Base-by-base conservation (phyloP, 2,888 invertebrate genomes). In the Dexiosoma caninum region DNA sequence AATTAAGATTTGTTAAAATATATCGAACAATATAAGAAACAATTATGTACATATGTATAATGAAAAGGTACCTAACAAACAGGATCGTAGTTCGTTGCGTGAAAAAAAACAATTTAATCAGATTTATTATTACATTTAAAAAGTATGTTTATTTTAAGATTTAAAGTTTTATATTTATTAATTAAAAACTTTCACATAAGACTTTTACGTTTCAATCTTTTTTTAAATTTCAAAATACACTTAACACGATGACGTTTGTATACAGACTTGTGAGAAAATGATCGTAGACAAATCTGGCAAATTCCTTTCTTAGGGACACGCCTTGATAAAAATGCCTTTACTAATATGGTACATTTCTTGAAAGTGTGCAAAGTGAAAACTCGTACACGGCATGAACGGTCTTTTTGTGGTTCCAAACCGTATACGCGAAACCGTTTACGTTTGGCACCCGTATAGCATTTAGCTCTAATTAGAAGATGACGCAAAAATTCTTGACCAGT, bases 401-500 rank as follows among this genome's bases (percentile, higher is more conserved):
- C 60, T 5, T 42, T 59, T 8, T 81, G 83, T 0, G 78, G 80
- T 10, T 55, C 44, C 55, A 81, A 57, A 12, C 71, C 74, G 32
- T 76, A 71, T 0, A 78, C 64, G 8, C 76, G 76, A 64, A 59
- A 51, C 12, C 72, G 49, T 12, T 64, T 67, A 2, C 23, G 23
- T 40, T 69, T 78, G 2, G 55, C 71, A 7, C 19, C 19, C 1
- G 67, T 14, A 14, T 14, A 70, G 49, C 87, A 86, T 7, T 19
- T 44, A 0, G 49, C 19, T 0, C 70, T 44, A 3, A 78, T 10
- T 10, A 78, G 35, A 0, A 84, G 79, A 53, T 88, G 87, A 1
- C 83, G 69, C 2, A 84, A 55, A 3, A 86, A 82, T 0, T 83
- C 83, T 4, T 81, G 66, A 0, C 35, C 30, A 0, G 84, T 83